A percentile compares a stretch with the other conserved stretches of the same genome.
These are phyloP conservation scores for Venustaconcha ellipsiformis DNA, from an alignment of 1,140 invertebrate genomes.

Conservation along the genomic window DNA sequence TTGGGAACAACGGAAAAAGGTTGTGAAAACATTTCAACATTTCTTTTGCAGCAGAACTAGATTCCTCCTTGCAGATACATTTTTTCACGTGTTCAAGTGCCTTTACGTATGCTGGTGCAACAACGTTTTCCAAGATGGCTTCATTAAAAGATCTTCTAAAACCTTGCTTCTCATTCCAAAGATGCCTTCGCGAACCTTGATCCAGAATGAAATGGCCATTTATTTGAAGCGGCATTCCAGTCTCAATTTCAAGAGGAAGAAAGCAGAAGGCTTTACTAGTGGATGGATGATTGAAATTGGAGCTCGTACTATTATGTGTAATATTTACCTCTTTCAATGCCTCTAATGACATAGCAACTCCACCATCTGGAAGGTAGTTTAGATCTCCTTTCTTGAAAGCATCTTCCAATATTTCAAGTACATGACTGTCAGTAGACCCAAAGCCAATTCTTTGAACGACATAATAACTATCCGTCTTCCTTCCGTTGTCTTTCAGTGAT, in stretches of 20 bases:
- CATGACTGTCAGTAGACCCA: constrained; percentile 15
- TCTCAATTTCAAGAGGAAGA: constrained; percentile 48
- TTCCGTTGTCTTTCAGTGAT: constrained; percentile 18
- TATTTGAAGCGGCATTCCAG: constrained; percentile 49
- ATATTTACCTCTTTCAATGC: background rate
- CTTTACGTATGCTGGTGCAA: constrained; percentile 43
- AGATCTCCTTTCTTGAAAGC: constrained; percentile 34
- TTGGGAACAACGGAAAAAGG: constrained; percentile 26
- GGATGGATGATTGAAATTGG: too few species aligned
- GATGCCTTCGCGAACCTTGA: constrained; percentile 44
- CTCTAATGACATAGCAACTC: constrained; percentile 37
- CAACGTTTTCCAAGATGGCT: constrained; percentile 31
- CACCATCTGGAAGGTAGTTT: constrained; percentile 43
- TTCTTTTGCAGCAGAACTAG: background rate
- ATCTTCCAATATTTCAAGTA: constrained; percentile 18
- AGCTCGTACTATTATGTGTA: background rate
- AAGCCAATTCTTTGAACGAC: constrained; percentile 36
- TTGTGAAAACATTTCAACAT: constrained; percentile 16
- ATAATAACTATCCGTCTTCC: constrained; percentile 33
- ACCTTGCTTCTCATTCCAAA: constrained; percentile 44
- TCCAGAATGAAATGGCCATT: constrained; percentile 59
- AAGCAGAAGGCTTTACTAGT: constrained; percentile 45
- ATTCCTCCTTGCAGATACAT: background rate
- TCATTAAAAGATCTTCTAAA: constrained; percentile 49
- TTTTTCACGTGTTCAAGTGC: constrained; percentile 22